Evolutionary conservation across 2,888 invertebrate genomes (phyloP).

Genomic region (Brachycybe producta): DNA sequence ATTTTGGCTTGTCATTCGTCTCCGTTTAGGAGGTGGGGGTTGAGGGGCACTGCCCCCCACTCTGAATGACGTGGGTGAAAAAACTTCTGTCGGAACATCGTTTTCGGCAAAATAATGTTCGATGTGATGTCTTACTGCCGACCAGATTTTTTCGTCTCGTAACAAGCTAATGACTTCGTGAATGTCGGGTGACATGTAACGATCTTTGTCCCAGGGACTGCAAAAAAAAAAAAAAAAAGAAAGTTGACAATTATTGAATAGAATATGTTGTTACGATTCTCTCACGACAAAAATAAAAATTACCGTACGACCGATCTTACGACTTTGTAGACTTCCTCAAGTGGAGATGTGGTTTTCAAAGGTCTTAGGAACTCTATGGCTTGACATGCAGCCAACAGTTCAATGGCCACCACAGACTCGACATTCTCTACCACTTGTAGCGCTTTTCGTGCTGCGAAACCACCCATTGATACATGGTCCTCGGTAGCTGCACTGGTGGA

Average conservation of each 20-base stretch:
- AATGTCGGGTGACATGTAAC: constrained; percentile 52
- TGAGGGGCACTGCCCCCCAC: not conserved
- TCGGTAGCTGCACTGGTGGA: constrained; percentile 53
- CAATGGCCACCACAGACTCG: constrained; percentile 49
- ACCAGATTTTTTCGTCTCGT: constrained; percentile 42
- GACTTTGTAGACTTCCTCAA: constrained; percentile 48
- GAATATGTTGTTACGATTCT: not conserved
- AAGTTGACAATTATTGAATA: not conserved
- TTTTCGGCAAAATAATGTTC: constrained; percentile 32
- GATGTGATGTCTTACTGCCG: constrained; percentile 37
- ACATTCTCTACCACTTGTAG: constrained; percentile 43
- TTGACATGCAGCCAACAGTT: constrained; percentile 50
- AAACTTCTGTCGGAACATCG: constrained; percentile 11
- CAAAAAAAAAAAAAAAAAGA: constrained; percentile 19
- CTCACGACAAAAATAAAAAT: constrained; percentile 11
- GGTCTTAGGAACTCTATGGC: constrained; percentile 52
- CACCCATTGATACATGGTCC: constrained; percentile 58
- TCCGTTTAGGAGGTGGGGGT: not conserved
- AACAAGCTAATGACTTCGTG: constrained; percentile 43
- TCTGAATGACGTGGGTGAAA: constrained; percentile 11
- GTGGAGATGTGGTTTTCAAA: constrained; percentile 46
- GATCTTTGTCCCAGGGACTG: constrained; percentile 48
- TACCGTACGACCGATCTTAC: constrained; percentile 43
- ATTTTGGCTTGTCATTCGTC: not conserved
- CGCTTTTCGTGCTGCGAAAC: constrained; percentile 49